Percentiles rank a stretch among this genome's conserved stretches.
Conservation (phyloP, 2,888 invertebrate genomes). For the Sarcophaga variegata region DNA sequence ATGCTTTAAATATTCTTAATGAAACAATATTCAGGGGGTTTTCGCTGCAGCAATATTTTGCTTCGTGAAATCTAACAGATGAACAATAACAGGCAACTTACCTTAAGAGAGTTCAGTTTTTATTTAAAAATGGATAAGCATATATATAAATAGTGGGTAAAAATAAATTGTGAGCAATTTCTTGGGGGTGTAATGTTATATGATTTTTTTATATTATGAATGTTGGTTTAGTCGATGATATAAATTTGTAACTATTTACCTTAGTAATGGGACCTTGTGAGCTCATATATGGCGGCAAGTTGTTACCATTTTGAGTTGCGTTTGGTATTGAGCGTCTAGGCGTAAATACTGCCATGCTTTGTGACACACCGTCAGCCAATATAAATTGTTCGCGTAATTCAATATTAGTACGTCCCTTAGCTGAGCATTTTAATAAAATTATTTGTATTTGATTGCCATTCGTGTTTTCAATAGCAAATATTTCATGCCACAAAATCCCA, state of each 20-base stretch:
- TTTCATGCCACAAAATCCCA: conserved; percentile 50
- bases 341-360: conserved; percentile 99
- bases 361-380: conserved; percentile 98
- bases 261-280: conserved; percentile 96
- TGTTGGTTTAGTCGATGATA: conserved; percentile 56
- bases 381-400: conserved; percentile 99
- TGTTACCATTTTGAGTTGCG: conserved; percentile 83
- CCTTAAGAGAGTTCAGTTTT: conserved; percentile 57
- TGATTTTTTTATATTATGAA: conserved; percentile 55
- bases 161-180: conserved; percentile 37
- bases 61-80: conserved; percentile 39
- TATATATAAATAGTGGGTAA: background rate
- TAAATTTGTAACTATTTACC: conserved; percentile 84
- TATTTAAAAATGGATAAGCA: conserved; percentile 4
- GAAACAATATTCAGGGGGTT: conserved; percentile 42
- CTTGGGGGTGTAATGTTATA: conserved; percentile 60
- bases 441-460: conserved; percentile 24
- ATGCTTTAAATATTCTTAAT: conserved; percentile 54
- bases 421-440: conserved; percentile 82
- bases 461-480: conserved; percentile 28
- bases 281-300: conserved; percentile 82
- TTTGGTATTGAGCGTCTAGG: conserved; percentile 95
- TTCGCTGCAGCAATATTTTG: background rate
- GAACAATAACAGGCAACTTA: conserved; percentile 51
- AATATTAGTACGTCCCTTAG: conserved; percentile 99